These are phyloP conservation scores for Liasis olivaceus DNA, from an alignment of 2,797 vertebrate genomes.

Conservation along the genomic window DNA sequence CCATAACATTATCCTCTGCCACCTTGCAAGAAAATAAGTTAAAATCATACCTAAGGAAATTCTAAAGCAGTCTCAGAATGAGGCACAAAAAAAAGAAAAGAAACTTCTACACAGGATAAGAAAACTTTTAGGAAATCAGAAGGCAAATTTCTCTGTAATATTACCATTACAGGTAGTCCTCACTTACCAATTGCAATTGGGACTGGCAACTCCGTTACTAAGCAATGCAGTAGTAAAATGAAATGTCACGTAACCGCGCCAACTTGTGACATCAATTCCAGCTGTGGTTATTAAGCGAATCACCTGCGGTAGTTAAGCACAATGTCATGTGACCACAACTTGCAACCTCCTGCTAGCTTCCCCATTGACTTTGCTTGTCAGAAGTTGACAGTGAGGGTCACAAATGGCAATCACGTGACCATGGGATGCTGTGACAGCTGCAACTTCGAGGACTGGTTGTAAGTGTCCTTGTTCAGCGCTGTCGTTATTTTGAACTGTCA, in stretches of 20 bases:
- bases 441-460: neutral
- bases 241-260: neutral
- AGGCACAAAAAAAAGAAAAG: neutral
- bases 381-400: neutral
- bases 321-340: neutral
- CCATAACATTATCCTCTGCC: neutral
- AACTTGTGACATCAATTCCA: neutral
- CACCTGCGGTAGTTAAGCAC: neutral
- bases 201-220: neutral
- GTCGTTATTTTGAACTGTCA: neutral
- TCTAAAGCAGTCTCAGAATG: neutral
- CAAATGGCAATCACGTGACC: neutral
- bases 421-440: neutral
- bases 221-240: neutral
- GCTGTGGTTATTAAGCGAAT: neutral
- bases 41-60: neutral
- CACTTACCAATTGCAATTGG: neutral
- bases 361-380: neutral
- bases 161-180: neutral
- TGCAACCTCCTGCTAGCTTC: neutral
- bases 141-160: neutral
- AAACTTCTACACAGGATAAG: neutral
- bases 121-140: neutral
- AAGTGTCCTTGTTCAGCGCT: neutral
- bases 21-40: neutral